Evolutionary conservation across 2,797 vertebrate species (phyloP).

Genomic region (Rhabdophis nuchalis): DNA sequence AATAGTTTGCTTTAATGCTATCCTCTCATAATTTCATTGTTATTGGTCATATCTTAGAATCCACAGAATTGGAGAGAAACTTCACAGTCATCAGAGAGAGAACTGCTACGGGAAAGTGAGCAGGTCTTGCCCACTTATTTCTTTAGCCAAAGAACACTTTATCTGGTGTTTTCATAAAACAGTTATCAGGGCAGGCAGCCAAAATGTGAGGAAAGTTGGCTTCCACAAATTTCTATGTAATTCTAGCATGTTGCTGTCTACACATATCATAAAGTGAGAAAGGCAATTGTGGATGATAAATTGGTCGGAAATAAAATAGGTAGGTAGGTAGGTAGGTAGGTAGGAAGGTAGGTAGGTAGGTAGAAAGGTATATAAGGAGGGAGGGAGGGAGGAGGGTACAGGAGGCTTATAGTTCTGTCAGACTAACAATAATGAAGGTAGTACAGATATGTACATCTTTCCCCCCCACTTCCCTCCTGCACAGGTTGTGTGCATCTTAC

Average conservation of each 20-base stretch:
- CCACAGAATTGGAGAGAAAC: neutral
- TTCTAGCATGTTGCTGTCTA: neutral
- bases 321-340: too few species aligned
- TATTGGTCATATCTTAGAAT: neutral
- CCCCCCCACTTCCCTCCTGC: neutral
- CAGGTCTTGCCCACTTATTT: neutral
- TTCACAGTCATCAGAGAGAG: neutral
- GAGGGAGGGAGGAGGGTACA: accelerated
- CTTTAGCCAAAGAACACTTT: neutral
- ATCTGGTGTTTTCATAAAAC: neutral
- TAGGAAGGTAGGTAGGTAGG: neutral
- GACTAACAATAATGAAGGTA: neutral
- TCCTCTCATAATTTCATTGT: neutral
- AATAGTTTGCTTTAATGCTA: neutral
- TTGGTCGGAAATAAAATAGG: neutral
- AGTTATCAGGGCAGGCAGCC: neutral
- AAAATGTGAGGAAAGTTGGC: neutral
- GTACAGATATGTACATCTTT: neutral
- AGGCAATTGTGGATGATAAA: neutral
- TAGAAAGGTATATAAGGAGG: too few species aligned
- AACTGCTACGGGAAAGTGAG: neutral
- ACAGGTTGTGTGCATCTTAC: neutral
- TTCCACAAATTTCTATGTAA: neutral
- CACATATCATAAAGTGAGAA: neutral
- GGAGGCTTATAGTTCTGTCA: neutral